These are phyloP conservation scores for Oreochromis niloticus DNA, from an alignment of 2,113 vertebrate genomes.

Conservation along the genomic window DNA sequence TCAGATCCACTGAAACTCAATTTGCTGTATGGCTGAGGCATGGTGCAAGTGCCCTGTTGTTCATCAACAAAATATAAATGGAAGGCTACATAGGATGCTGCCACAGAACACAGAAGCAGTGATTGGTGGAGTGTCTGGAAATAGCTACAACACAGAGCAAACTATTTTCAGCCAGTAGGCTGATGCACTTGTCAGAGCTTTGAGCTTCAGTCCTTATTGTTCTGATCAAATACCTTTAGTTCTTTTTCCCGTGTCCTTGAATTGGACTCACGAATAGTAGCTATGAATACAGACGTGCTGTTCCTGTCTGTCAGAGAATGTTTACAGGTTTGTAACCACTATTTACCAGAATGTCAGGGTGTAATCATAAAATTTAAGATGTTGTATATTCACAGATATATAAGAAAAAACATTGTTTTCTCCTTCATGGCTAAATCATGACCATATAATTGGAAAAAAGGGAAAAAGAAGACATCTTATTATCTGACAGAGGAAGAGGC, in stretches of 20 bases:
- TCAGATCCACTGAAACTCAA: not conserved
- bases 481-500: not conserved
- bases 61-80: not conserved
- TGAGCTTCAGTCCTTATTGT: not conserved
- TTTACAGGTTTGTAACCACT: not conserved
- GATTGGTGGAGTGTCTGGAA: not conserved
- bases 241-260: not conserved
- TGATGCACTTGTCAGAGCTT: conserved; percentile 22
- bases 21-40: not conserved
- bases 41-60: not conserved
- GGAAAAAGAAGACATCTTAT: not conserved
- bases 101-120: not conserved
- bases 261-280: not conserved
- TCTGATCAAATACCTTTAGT: not conserved
- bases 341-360: not conserved
- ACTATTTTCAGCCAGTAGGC: conserved; percentile 27
- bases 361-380: not conserved
- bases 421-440: not conserved
- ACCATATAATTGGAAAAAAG: not conserved
- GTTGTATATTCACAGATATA: not conserved
- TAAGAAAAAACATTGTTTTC: not conserved
- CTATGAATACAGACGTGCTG: not conserved
- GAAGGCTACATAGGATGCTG: not conserved
- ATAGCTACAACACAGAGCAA: conserved; percentile 14
- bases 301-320: not conserved